These are phyloP conservation scores for Erebia palarica DNA, from an alignment of 2,888 invertebrate genomes.

Conservation along the genomic window DNA sequence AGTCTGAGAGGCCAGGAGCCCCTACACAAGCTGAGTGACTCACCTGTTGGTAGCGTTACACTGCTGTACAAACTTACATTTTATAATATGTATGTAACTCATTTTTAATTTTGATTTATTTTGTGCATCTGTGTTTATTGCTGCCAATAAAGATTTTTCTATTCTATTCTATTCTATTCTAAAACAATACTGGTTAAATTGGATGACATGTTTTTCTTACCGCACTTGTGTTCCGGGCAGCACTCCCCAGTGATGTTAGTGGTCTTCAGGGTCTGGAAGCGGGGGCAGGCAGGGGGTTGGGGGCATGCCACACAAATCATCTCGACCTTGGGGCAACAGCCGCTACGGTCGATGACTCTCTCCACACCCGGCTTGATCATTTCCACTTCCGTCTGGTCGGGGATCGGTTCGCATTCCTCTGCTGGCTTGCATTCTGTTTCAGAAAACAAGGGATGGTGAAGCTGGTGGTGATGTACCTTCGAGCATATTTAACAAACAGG, in stretches of 20 bases:
- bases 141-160: too few species aligned
- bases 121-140: too few species aligned
- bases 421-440: slow-evolving; percentile 86
- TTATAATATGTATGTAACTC: too few species aligned
- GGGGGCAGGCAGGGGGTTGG: slow-evolving; percentile 79
- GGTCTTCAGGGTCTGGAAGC: slow-evolving; percentile 76
- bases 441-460: slow-evolving; percentile 24
- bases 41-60: too few species aligned
- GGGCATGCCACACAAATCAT: slow-evolving; percentile 86
- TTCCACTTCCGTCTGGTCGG: slow-evolving; percentile 65
- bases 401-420: slow-evolving; percentile 84
- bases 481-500: too few species aligned
- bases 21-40: too few species aligned
- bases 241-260: slow-evolving; percentile 76
- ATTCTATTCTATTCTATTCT: too few species aligned
- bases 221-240: slow-evolving; percentile 86
- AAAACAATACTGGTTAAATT: too few species aligned
- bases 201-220: slow-evolving; percentile 57
- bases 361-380: slow-evolving; percentile 84
- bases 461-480: too few species aligned
- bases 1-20: too few species aligned
- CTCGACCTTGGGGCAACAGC: slow-evolving; percentile 87
- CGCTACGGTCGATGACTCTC: slow-evolving; percentile 67
- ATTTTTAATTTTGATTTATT: too few species aligned
- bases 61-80: too few species aligned